These are phyloP conservation scores for Drosophila asahinai DNA, from an alignment of 1,140 invertebrate genomes.

Conservation along the genomic window DNA sequence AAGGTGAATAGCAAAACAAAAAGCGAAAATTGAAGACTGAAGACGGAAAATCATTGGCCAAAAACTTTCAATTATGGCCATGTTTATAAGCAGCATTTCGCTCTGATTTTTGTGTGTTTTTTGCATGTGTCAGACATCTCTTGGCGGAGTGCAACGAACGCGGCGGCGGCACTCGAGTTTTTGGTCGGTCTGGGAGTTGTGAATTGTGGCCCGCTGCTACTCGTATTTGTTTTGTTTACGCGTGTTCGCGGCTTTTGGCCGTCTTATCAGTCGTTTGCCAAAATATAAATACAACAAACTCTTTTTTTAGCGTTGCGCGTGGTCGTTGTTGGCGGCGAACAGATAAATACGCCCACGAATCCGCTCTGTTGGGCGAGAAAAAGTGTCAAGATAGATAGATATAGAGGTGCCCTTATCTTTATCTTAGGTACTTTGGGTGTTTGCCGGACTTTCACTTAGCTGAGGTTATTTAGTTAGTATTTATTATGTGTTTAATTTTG, in stretches of 20 bases:
- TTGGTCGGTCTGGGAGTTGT: slow-evolving; percentile 1
- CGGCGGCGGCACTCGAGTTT: slow-evolving; percentile 14
- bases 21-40: background rate
- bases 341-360: slow-evolving; percentile 29
- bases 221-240: slow-evolving; percentile 75
- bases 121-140: slow-evolving; percentile 51
- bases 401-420: slow-evolving; percentile 11
- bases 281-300: slow-evolving; percentile 29
- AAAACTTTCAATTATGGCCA: slow-evolving; percentile 23
- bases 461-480: background rate
- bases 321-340: slow-evolving; percentile 9
- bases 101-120: slow-evolving; percentile 35
- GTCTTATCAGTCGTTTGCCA: slow-evolving; percentile 71
- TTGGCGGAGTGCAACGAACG: slow-evolving; percentile 71
- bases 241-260: slow-evolving; percentile 50
- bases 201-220: slow-evolving; percentile 8
- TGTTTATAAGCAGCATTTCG: slow-evolving; percentile 18
- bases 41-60: slow-evolving; percentile 32
- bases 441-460: slow-evolving; percentile 25
- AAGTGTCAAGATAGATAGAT: slow-evolving; percentile 25
- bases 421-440: background rate
- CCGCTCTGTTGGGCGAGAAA: background rate
- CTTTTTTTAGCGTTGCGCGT: slow-evolving; percentile 32
- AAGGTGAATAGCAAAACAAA: slow-evolving; percentile 20
- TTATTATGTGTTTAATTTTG: background rate